Percentiles rank a stretch among this genome's conserved stretches.
phyloP scores from a whole-genome alignment of 2,888 invertebrate genomes.

The Glaucopsyche alexis region DNA sequence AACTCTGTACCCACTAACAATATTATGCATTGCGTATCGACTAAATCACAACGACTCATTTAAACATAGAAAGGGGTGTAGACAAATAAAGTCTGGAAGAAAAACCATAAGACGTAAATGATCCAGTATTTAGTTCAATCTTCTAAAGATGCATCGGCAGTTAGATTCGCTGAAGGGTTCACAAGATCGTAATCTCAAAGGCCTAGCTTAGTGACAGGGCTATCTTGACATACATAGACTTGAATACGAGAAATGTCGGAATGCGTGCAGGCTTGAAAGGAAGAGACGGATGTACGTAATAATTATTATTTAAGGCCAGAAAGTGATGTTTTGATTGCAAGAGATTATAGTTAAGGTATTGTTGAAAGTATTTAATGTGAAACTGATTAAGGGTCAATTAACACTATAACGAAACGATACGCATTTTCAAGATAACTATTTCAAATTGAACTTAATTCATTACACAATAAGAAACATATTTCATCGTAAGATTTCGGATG shows the following conservation, averaged over 20 bases:
- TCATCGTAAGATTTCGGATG: no score
- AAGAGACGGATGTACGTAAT: not conserved
- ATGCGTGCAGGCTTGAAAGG: not conserved
- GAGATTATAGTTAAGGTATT: not conserved
- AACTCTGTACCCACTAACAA: not conserved
- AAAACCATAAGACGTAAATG: no score
- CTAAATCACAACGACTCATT: not conserved
- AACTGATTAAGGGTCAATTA: no score
- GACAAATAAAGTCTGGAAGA: no score
- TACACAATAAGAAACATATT: no score
- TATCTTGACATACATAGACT: conserved; percentile 1
- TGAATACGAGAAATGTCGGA: conserved; percentile 3
- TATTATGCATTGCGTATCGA: not conserved
- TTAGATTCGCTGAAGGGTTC: not conserved
- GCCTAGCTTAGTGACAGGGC: not conserved
- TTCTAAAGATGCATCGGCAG: not conserved
- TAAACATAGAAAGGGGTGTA: not conserved
- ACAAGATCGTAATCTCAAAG: conserved; percentile 6
- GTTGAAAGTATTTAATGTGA: not conserved
- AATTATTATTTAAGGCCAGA: not conserved
- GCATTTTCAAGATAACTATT: no score
- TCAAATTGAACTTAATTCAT: no score
- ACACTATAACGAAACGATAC: no score
- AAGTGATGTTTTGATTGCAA: not conserved
- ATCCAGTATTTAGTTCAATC: not conserved